Evolutionary conservation across 2,797 vertebrate species (phyloP).

Genomic region (Diplodus sargus): DNA sequence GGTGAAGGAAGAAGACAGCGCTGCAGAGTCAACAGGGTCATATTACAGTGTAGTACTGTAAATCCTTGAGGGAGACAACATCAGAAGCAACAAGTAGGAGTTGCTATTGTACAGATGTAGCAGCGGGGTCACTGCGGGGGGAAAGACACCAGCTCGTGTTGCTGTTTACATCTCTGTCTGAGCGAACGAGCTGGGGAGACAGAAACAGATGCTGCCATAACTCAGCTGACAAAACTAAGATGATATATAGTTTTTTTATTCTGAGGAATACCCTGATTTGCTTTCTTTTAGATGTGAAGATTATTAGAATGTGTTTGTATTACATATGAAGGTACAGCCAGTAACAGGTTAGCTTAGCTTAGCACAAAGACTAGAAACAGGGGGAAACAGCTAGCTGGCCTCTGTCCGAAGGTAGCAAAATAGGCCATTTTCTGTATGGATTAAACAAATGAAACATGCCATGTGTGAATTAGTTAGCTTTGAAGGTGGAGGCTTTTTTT

Average conservation of each 20-base stretch:
- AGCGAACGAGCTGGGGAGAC: too few relatives aligned
- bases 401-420: not conserved
- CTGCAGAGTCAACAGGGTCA: constrained; percentile 51
- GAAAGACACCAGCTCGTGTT: not conserved
- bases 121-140: not conserved
- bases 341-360: not conserved
- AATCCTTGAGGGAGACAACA: constrained; percentile 21
- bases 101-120: constrained; percentile 10
- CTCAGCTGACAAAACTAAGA: not conserved
- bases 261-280: not conserved
- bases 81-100: constrained; percentile 29
- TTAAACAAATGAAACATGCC: not conserved
- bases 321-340: not conserved
- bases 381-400: not conserved
- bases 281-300: not conserved
- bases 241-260: not conserved
- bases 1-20: constrained; percentile 3
- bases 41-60: not conserved
- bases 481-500: not conserved
- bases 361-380: not conserved
- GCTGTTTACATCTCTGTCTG: not conserved
- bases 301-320: not conserved
- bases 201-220: too few relatives aligned
- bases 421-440: not conserved
- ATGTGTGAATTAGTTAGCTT: not conserved